Evolutionary conservation across 1,140 invertebrate genomes (phyloP).

Genomic region (Lanistes nyassanus): DNA sequence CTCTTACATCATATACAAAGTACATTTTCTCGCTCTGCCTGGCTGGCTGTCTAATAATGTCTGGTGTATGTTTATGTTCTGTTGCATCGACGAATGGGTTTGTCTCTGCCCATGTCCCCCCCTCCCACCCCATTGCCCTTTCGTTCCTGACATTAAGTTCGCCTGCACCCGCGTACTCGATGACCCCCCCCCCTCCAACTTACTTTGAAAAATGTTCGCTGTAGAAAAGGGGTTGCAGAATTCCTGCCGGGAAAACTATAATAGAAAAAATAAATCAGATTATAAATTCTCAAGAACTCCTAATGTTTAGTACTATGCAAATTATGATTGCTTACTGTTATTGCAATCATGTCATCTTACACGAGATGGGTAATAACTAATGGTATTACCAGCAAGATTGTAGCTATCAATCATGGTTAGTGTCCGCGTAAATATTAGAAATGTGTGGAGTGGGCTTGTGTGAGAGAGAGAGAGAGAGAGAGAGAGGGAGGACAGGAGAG

Average conservation of each 20-base stretch:
- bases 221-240: conserved; percentile 75
- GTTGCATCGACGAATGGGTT: too few relatives aligned
- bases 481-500: background rate
- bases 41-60: too few relatives aligned
- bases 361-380: too few relatives aligned
- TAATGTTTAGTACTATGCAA: background rate
- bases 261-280: conserved; percentile 26
- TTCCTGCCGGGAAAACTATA: conserved; percentile 73
- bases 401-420: too few relatives aligned
- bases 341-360: background rate
- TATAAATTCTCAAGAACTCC: background rate
- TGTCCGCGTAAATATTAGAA: background rate
- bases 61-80: too few relatives aligned
- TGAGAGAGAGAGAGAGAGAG: background rate
- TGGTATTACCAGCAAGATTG: too few relatives aligned
- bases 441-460: background rate
- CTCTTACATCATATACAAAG: too few relatives aligned
- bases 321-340: background rate
- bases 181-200: conserved; percentile 17
- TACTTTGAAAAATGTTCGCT: conserved; percentile 71
- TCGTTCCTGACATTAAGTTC: background rate
- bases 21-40: too few relatives aligned
- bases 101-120: too few relatives aligned
- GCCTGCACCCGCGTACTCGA: background rate
- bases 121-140: too few relatives aligned